Base-by-base conservation (phyloP, 1,140 invertebrate genomes). In the Melanaphis sacchari region DNA sequence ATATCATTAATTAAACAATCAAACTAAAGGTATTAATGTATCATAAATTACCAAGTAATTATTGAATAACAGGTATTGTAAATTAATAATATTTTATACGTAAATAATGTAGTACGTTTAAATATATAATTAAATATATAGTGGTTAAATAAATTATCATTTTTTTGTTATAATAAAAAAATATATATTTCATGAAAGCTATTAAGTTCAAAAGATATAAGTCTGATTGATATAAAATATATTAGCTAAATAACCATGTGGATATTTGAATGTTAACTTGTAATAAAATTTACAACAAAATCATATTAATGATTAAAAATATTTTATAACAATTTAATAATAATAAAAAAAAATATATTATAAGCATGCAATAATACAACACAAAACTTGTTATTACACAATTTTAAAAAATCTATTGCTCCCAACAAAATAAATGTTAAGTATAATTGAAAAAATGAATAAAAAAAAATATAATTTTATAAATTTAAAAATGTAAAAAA, bases 311-410 rank as follows among this genome's bases (percentile, higher is more conserved):
- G 46, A 89, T 89, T 89, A 52, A 89, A 89, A 89, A 52, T 52
- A 52, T 26, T 89, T 52, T 52, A 89, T 52, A n/a, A 89, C 46
- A 89, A 89, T 52, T 38, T 89, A 89, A 38, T 89, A 52, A 66
- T 59, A 31, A 66, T 49, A 89, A 89, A 52, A 89, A 52, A 38
- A 26, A 38, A 59, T 31, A 66, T 66, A 31, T 31, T 66, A 66
- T 66, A 89, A 89, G 46, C 87, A 36, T 7, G n/a, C n/a, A n/a
- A 89, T 21, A 89, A 38, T 38, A 38, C n/a, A 49, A 36, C 24
- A 38, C 18, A 36, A 89, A 49, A 54, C 46, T 8, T 22, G 26
- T 89, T 66, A 54, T 26, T 24, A 52, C 46, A 52, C 2, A 52
- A 52, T 89, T 52, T 89, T 38, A 89, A 52, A 18, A 9, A 49